Conservation (phyloP, 1,140 invertebrate genomes). For the Drosophila pseudoananassae region DNA sequence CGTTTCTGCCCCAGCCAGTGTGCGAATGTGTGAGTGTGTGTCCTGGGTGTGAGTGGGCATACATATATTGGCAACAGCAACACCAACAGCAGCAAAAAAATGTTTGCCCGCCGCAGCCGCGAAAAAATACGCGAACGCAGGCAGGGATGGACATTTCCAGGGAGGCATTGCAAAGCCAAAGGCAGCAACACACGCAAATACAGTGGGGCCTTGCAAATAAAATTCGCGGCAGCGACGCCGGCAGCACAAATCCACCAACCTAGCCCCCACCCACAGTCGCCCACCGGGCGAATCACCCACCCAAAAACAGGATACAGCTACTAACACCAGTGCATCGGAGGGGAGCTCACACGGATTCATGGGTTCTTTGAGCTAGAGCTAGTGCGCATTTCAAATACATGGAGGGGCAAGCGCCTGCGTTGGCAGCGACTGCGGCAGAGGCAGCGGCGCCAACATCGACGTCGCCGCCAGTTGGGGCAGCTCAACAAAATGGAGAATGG, state of each 20-base stretch:
- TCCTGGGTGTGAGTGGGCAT: conserved; percentile 28
- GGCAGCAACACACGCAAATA: conserved; percentile 23
- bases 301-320: conserved; percentile 47
- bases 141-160: conserved; percentile 23
- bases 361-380: conserved; percentile 72
- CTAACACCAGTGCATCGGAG: conserved; percentile 21
- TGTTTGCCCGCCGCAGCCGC: conserved; percentile 71
- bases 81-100: conserved; percentile 56
- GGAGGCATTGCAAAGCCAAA: conserved; percentile 62
- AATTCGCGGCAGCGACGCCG: conserved; percentile 60
- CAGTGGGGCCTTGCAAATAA: conserved; percentile 72
- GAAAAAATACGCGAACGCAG: conserved; percentile 79
- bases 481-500: conserved; percentile 62
- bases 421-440: conserved; percentile 1
- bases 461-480: conserved; percentile 62
- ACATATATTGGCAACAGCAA: conserved; percentile 54
- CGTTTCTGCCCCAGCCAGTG: conserved; percentile 40
- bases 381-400: conserved; percentile 82
- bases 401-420: conserved; percentile 58
- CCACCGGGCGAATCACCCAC: conserved; percentile 39
- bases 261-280: not conserved
- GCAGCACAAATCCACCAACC: conserved; percentile 5
- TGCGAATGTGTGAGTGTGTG: conserved; percentile 25
- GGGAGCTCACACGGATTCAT: conserved; percentile 48
- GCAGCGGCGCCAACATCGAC: conserved; percentile 36